Conservation (phyloP, 2,113 vertebrate genomes). For the Microcebus ravelobensis region DNA sequence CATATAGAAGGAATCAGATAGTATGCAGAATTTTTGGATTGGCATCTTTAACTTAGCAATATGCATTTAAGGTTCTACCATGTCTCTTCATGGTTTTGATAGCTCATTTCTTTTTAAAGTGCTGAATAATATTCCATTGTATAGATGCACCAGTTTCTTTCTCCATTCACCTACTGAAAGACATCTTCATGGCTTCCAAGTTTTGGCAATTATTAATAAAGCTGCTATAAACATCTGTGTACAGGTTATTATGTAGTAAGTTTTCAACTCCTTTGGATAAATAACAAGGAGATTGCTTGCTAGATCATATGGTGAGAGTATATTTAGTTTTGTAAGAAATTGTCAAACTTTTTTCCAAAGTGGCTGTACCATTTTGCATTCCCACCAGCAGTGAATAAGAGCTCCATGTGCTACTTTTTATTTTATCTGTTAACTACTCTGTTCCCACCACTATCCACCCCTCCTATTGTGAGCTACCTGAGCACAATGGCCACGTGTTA, state of each 20-base stretch:
- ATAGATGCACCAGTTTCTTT: background rate
- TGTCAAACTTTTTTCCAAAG: background rate
- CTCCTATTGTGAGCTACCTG: background rate
- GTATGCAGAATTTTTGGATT: background rate
- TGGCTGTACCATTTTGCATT: background rate
- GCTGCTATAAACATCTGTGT: background rate
- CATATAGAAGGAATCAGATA: background rate
- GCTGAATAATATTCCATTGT: background rate
- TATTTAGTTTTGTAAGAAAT: background rate
- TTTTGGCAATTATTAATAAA: background rate
- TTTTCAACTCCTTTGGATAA: background rate
- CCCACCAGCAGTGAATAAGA: background rate
- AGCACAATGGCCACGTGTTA: background rate
- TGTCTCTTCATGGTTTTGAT: background rate
- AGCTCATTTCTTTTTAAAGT: background rate
- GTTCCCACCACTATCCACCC: background rate
- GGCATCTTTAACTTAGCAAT: background rate
- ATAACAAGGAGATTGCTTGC: background rate
- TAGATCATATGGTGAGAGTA: background rate
- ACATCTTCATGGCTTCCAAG: background rate
- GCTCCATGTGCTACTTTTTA: background rate
- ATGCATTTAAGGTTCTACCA: background rate
- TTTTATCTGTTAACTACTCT: background rate
- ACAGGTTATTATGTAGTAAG: background rate
- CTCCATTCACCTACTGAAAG: background rate